Evolutionary conservation across 2,113 vertebrate genomes (phyloP), one percentile per base, ranked within the genome.

Genomic region (Mastomys coucha): DNA sequence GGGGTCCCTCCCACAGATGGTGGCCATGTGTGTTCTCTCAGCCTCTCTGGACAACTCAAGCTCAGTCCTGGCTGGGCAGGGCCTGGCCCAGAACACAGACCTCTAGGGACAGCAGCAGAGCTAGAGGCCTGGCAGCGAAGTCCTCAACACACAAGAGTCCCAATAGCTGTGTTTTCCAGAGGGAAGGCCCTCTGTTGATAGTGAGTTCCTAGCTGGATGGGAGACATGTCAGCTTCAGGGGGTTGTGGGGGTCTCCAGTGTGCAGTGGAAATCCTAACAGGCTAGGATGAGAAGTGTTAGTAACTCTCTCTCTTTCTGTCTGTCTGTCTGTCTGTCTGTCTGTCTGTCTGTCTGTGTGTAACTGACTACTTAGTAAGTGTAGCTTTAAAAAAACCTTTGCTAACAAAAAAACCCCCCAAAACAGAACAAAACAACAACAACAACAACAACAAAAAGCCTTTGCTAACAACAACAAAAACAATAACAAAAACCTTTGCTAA

Each of bases 91-190:
- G 63, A 72, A 36, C 78, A 24, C 28, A 31, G 8, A 33, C 28
- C 24, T 28, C 53, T 26, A 7, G 14, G 67, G 28, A 76, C 39
- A 33, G 33, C 4, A 13, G 20, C 45, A 65, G 77, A 77, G 36
- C 13, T 53, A 12, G 0, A 8, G 1, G 58, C 36, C 5, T 0
- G 13, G 36, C 2, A 22, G 65, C 14, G 58, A 11, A 19, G n/a
- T 36, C 39, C 28, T 67, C 9, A 33, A 28, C 8, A 14, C 76
- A 80, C 85, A 45, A 56, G 60, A 17, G 7, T 65, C 8, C 2
- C 39, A 58, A 22, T 77, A 65, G 24, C 3, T 33, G 24, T 17
- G 1, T 80, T 49, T 75, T 51, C 51, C n/a, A 80, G 53, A 9
- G 76, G 89, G 86, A 53, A 75, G 82, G 31, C 31, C 5, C 45